Evolutionary conservation across 1,140 invertebrate genomes (phyloP).

Genomic region (Ridgeia piscesae): DNA sequence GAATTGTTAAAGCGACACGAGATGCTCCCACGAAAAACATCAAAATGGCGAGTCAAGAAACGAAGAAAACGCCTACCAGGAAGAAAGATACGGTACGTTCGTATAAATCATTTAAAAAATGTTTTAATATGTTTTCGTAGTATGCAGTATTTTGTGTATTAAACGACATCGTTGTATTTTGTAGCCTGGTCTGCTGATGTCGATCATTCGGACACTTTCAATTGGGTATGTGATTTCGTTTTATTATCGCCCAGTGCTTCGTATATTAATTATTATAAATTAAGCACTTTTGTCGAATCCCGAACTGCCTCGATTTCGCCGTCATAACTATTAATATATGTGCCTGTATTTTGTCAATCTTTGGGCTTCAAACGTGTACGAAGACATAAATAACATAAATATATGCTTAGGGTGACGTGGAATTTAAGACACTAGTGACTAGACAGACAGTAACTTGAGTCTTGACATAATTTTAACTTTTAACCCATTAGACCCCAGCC

Average conservation of each 20-base stretch:
- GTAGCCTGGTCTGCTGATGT: conserved; percentile 87
- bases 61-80: conserved; percentile 3
- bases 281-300: too few species aligned
- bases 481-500: too few species aligned
- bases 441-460: too few species aligned
- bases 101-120: neutral
- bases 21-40: conserved; percentile 6
- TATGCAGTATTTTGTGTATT: neutral
- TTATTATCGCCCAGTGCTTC: conserved; percentile 15
- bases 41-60: conserved; percentile 6
- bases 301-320: too few species aligned
- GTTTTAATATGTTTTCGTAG: conserved; percentile 6
- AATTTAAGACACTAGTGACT: too few species aligned
- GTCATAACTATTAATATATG: too few species aligned
- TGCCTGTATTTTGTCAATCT: too few species aligned
- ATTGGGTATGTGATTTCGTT: conserved; percentile 40
- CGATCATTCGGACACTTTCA: conserved; percentile 86
- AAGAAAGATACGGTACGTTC: conserved; percentile 11
- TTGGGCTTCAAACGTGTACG: too few species aligned
- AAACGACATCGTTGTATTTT: conserved; percentile 37
- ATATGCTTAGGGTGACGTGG: too few species aligned
- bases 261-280: neutral
- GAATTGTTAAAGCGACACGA: neutral
- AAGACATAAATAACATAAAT: too few species aligned
- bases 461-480: too few species aligned